A percentile compares a stretch with the other conserved stretches of the same genome.
These are phyloP conservation scores for Orthonyx spaldingii DNA, from an alignment of 2,113 vertebrate genomes.

Conservation along the genomic window DNA sequence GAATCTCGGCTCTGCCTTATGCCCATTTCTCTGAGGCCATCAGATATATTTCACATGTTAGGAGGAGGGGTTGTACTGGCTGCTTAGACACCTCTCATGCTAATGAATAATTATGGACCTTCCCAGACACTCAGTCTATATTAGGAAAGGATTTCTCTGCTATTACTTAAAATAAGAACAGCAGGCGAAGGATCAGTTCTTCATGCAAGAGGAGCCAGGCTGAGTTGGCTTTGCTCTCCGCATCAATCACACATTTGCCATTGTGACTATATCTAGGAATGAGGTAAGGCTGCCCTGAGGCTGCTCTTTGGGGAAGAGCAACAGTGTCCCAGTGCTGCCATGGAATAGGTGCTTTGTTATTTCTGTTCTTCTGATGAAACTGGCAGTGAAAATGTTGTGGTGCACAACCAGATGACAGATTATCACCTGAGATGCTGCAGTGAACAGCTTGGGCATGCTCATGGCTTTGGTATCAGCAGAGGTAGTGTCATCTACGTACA, in stretches of 20 bases:
- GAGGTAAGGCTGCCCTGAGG: neutral
- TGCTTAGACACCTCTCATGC: neutral
- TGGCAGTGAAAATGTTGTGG: neutral
- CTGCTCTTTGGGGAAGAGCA: neutral
- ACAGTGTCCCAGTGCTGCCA: neutral
- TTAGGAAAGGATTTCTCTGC: neutral
- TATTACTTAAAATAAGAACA: neutral
- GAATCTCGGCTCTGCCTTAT: accelerated
- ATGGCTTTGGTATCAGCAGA: neutral
- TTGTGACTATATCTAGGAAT: neutral
- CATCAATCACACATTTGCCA: neutral
- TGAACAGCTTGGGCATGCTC: neutral
- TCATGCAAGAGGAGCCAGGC: neutral
- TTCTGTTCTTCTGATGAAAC: neutral
- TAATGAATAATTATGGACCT: neutral
- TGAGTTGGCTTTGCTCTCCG: neutral
- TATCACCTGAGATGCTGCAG: neutral
- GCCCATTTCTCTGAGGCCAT: neutral
- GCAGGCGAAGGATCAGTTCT: neutral
- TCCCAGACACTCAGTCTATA: neutral
- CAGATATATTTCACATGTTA: neutral
- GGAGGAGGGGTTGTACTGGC: neutral
- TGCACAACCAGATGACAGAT: neutral
- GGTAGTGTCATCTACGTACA: neutral
- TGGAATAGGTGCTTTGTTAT: neutral